These are phyloP conservation scores for Auanema freiburgensis DNA, from an alignment of 2,888 invertebrate genomes.

Conservation along the genomic window DNA sequence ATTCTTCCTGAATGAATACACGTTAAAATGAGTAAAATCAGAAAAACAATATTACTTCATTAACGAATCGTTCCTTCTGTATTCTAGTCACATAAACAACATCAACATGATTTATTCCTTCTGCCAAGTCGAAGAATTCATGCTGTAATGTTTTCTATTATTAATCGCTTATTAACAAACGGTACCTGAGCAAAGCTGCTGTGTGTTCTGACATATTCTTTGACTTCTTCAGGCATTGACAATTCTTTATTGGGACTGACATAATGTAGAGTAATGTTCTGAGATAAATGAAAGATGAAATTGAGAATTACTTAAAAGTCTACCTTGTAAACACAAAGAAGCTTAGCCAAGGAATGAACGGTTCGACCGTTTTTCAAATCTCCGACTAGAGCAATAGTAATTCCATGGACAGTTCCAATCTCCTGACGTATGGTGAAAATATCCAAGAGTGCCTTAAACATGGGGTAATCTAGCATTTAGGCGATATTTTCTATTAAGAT, in stretches of 20 bases:
- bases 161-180: neutral
- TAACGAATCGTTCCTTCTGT: constrained; percentile 73
- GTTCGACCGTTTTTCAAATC: constrained; percentile 96
- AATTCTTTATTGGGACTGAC: constrained; percentile 81
- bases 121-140: constrained; percentile 72
- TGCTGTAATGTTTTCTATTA: constrained; percentile 23
- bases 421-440: constrained; percentile 97
- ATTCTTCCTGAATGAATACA: constrained; percentile 13
- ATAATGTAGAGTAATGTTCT: constrained; percentile 78
- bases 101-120: constrained; percentile 87
- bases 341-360: constrained; percentile 91
- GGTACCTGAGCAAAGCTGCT: constrained; percentile 75
- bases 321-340: constrained; percentile 84
- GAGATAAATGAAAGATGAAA: neutral
- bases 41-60: neutral
- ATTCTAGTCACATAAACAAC: constrained; percentile 98
- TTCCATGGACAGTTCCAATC: constrained; percentile 94
- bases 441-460: constrained; percentile 81
- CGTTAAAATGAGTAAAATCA: neutral
- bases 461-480: no score
- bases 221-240: constrained; percentile 86
- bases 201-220: constrained; percentile 77
- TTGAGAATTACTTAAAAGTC: constrained; percentile 63
- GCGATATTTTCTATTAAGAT: no score
- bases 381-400: constrained; percentile 96